These are phyloP conservation scores for Phylloscopus trochilus DNA, from an alignment of 2,113 vertebrate genomes.

Conservation along the genomic window DNA sequence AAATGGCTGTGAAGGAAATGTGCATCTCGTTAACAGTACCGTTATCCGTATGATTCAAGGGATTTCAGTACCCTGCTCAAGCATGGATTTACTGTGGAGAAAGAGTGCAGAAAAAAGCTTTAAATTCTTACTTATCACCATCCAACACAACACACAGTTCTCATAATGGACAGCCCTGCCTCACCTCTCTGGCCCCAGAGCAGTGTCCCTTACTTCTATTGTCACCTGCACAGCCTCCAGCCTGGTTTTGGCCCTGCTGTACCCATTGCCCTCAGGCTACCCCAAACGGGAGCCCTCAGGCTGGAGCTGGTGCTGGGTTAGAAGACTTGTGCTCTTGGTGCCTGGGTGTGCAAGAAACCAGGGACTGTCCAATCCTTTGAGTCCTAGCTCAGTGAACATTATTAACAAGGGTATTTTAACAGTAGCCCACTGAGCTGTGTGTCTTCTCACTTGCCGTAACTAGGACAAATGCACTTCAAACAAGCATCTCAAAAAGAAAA, in stretches of 20 bases:
- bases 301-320: not conserved
- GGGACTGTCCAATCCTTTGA: not conserved
- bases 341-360: not conserved
- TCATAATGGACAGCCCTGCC: not conserved
- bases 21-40: not conserved
- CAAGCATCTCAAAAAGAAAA: not conserved
- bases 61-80: not conserved
- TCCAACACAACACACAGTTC: fast-evolving
- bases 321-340: not conserved
- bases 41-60: not conserved
- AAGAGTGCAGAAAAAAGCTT: not conserved
- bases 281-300: fast-evolving
- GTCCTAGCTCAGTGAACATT: not conserved
- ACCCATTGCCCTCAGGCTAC: not conserved
- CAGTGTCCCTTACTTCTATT: not conserved
- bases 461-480: not conserved
- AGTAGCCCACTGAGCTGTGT: not conserved
- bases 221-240: not conserved
- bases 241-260: not conserved
- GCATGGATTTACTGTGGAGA: not conserved
- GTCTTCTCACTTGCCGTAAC: not conserved
- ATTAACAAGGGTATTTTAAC: not conserved
- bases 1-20: not conserved
- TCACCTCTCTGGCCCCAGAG: too few species aligned
- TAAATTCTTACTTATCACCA: not conserved